Evolutionary conservation across 2,113 vertebrate genomes (phyloP).

Genomic region (human (Homo sapiens)): DNA sequence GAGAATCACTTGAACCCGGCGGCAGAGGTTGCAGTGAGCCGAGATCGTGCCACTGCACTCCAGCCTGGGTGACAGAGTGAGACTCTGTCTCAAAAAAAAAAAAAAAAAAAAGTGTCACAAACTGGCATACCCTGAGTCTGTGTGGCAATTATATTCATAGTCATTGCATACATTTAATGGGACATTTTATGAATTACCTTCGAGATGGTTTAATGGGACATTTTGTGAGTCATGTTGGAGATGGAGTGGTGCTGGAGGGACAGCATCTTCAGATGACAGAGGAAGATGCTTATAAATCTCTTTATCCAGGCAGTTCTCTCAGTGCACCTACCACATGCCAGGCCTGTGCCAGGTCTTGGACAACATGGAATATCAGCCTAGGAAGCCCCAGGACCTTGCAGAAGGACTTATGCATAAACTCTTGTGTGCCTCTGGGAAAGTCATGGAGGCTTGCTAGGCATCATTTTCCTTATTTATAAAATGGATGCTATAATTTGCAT

Average conservation of each 20-base stretch:
- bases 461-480: not conserved
- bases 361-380: accelerated
- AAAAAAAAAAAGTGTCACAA: not conserved
- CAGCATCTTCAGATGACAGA: not conserved
- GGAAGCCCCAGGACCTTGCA: not conserved
- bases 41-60: too few relatives aligned
- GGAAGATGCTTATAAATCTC: not conserved
- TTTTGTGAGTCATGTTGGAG: not conserved
- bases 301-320: not conserved
- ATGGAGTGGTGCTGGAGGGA: not conserved
- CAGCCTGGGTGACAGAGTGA: too few relatives aligned
- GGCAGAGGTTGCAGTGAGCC: too few relatives aligned
- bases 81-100: too few relatives aligned
- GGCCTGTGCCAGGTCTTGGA: not conserved
- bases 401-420: not conserved
- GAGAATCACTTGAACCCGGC: too few relatives aligned
- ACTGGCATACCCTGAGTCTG: not conserved
- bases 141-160: not conserved
- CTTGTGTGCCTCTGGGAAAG: not conserved
- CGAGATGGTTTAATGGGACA: not conserved
- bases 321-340: too few relatives aligned
- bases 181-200: not conserved
- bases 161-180: not conserved
- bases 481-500: not conserved
- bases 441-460: not conserved